Conservation (phyloP, 2,888 invertebrate genomes). For the Lasioglossum oenotherae region DNA sequence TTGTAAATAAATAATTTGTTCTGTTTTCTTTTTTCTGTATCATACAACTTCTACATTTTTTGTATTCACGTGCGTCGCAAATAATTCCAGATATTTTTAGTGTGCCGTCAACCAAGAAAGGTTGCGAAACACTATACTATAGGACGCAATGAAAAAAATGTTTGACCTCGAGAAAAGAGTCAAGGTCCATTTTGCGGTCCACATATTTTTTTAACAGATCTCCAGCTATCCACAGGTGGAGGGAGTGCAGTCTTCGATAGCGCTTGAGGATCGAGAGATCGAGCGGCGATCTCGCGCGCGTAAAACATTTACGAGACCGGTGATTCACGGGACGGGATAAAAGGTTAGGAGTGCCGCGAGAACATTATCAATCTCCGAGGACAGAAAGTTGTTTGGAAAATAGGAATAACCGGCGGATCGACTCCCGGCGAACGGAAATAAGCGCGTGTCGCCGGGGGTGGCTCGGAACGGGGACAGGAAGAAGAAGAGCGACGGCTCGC, state of each 20-base stretch:
- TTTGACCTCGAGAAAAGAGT: no score
- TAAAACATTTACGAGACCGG: constrained; percentile 1
- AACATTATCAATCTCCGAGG: constrained; percentile 38
- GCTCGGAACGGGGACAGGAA: constrained; percentile 11
- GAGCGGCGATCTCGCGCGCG: background rate
- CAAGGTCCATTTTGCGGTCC: no score
- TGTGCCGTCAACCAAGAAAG: no score
- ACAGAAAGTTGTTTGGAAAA: constrained; percentile 26
- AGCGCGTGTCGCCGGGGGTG: constrained; percentile 21
- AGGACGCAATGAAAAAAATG: no score
- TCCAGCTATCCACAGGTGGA: no score
- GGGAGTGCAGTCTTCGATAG: background rate
- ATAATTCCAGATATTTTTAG: no score
- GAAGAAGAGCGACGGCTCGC: constrained; percentile 19
- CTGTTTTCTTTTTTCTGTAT: no score
- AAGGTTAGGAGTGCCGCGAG: constrained; percentile 14
- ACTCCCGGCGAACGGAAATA: constrained; percentile 40
- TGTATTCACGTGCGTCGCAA: no score
- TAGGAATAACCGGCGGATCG: constrained; percentile 21
- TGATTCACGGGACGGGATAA: background rate
- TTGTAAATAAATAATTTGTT: no score
- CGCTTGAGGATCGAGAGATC: background rate
- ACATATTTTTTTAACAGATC: no score
- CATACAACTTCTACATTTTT: no score
- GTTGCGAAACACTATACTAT: no score